Base-by-base conservation (phyloP, 2,113 vertebrate species). In the Gorilla gorilla region DNA sequence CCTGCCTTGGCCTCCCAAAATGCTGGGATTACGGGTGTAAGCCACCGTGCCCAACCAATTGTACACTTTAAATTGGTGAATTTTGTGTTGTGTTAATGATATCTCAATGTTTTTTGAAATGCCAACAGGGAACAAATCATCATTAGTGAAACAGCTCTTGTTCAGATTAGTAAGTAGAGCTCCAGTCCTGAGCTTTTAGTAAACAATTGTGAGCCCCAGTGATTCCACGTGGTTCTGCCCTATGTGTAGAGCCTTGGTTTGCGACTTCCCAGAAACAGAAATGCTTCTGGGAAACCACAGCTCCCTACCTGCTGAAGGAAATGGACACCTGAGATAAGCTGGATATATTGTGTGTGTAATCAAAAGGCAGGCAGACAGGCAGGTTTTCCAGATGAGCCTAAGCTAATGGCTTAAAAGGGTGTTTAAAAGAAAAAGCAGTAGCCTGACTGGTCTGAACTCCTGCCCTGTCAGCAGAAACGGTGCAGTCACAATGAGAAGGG, bases 361-460 rank as follows among this genome's bases (percentile, higher is more conserved):
- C 86, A 84, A 89, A 90, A 95, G 70, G 87, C 87, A 64, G 61
- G 83, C 87, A 64, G 83, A 72, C 64, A 64, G 79, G 68, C 75
- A 25, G 68, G 79, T 55, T 96, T 90, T 96, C 32, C 55, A 64
- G 93, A 70, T 20, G 91, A 86, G 55, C 50, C 68, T 66, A 32
- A 81, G 80, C 96, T 97, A 97, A 97, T 89, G 93, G 90, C 96
- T 96, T 97, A 88, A 96, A 95, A 97, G 96, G 48, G 80, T 82
- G 66, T 96, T 93, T 88, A 86, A 81, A 91, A 79, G 84, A 94
- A 80, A 95, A 75, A 89, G 88, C 80, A 88, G 68, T 48, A 87
- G 84, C 82, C 78, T 1, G 17, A 30, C 66, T 32, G 91, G 91
- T 59, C 88, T 66, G 25, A 23, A 59, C 82, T 90, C 43, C 68